Percentiles rank a stretch among this genome's conserved stretches.
Conservation (phyloP, 2,888 invertebrate species). For the Tromatobia lineatoria region DNA sequence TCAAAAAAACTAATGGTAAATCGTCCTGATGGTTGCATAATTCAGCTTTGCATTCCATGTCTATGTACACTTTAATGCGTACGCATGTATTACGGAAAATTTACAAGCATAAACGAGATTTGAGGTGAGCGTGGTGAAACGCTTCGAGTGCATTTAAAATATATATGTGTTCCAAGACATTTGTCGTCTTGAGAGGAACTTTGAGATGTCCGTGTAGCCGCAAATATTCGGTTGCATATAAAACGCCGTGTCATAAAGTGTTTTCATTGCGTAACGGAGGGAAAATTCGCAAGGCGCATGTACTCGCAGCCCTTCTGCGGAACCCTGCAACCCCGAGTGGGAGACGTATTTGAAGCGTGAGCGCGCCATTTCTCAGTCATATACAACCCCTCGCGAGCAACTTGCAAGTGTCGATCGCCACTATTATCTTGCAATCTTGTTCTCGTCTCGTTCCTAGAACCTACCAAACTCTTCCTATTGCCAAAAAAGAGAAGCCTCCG, state of each 20-base stretch:
- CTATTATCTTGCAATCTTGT: not conserved
- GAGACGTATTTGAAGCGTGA: conserved; percentile 79
- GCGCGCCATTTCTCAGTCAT: conserved; percentile 77
- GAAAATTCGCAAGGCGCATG: conserved; percentile 71
- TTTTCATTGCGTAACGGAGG: conserved; percentile 12
- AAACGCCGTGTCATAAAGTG: not conserved
- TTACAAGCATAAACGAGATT: not conserved
- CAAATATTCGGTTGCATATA: conserved; percentile 40
- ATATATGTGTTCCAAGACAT: not conserved
- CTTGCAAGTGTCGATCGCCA: conserved; percentile 43
- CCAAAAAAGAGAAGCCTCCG: not conserved
- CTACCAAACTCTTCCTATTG: not conserved
- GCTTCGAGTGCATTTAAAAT: not conserved
- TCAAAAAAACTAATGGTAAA: not conserved
- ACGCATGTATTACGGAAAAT: not conserved
- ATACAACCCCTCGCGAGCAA: conserved; percentile 72
- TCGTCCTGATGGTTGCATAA: conserved; percentile 10
- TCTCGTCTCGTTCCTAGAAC: not conserved
- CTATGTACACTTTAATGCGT: conserved; percentile 10
- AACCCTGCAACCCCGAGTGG: conserved; percentile 67
- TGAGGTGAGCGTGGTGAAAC: conserved; percentile 4
- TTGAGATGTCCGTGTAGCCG: not conserved
- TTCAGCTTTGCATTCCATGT: not conserved
- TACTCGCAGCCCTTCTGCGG: conserved; percentile 67
- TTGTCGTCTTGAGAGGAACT: not conserved